Evolutionary conservation across 2,113 vertebrate species (phyloP).

Genomic region (Dolichotis patagonum): DNA sequence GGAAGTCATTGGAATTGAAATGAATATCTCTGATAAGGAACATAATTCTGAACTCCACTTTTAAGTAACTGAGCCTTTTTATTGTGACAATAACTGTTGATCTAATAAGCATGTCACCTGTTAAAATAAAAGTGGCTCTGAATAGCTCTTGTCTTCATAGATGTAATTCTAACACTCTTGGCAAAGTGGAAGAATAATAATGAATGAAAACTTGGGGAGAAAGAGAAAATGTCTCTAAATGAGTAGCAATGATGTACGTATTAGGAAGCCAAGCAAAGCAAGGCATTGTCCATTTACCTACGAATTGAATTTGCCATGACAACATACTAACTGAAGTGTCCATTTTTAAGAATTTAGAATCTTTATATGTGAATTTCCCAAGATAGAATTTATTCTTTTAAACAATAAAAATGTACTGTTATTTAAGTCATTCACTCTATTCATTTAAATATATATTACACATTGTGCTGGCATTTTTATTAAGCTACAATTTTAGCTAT

Average conservation of each 20-base stretch:
- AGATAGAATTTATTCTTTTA: background rate
- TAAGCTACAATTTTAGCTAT: background rate
- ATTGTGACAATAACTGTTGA: background rate
- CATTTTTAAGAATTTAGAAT: background rate
- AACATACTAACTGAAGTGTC: background rate
- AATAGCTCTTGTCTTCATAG: background rate
- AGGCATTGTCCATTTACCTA: background rate
- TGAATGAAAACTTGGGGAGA: background rate
- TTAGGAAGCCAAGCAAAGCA: background rate
- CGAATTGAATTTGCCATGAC: background rate
- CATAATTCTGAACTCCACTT: background rate
- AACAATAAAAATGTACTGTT: background rate
- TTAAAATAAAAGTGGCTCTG: background rate
- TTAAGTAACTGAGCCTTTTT: background rate
- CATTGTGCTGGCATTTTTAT: background rate
- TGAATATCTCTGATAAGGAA: background rate
- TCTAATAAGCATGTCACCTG: background rate
- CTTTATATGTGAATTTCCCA: background rate
- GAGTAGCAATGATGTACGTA: background rate
- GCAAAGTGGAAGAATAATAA: background rate
- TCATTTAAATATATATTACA: background rate
- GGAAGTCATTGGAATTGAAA: background rate
- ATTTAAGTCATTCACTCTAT: background rate
- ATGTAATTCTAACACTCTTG: background rate
- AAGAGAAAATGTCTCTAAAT: background rate